Evolutionary conservation across 2,113 vertebrate species (phyloP).

Genomic region (Grallaria varia): DNA sequence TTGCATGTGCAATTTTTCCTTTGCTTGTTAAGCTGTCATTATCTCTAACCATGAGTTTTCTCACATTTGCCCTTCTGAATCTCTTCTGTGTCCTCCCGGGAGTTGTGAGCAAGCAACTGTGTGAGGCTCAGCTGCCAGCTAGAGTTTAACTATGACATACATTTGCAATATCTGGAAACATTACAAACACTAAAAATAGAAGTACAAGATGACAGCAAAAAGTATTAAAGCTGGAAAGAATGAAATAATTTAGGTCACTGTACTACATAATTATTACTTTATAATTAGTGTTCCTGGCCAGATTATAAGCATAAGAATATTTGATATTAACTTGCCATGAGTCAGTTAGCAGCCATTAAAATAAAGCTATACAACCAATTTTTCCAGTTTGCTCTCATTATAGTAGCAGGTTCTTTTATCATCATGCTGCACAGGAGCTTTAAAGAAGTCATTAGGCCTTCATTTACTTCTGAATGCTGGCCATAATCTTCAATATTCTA

Average conservation of each 20-base stretch:
- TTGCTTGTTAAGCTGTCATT: background rate
- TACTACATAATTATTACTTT: background rate
- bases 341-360: background rate
- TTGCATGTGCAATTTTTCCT: rapidly evolving
- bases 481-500: background rate
- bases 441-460: background rate
- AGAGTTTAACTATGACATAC: background rate
- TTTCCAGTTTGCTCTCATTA: background rate
- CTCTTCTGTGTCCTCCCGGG: rapidly evolving
- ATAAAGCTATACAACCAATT: background rate
- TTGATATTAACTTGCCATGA: background rate
- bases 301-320: background rate
- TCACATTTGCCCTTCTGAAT: background rate
- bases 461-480: background rate
- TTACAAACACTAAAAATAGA: background rate
- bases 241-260: background rate
- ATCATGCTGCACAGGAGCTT: background rate
- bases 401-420: background rate
- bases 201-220: background rate
- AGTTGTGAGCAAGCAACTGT: rapidly evolving
- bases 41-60: background rate
- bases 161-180: background rate
- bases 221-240: background rate
- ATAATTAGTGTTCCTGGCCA: background rate
- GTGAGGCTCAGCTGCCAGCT: background rate